Base-by-base conservation (phyloP, 2,113 vertebrate genomes). In the Leucosticte australis region DNA sequence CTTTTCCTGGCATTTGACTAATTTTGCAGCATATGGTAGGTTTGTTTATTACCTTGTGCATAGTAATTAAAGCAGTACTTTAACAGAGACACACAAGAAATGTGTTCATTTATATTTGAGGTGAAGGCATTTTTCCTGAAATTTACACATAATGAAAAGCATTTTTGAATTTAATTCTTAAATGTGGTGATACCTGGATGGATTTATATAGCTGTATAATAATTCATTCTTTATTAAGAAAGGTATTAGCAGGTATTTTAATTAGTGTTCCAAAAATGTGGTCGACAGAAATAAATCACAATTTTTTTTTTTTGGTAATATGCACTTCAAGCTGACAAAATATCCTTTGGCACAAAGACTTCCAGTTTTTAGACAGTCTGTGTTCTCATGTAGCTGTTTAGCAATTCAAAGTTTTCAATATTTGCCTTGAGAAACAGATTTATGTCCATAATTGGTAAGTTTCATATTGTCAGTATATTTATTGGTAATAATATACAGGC, bases 1-100 rank as follows among this genome's bases (percentile, higher is more conserved):
- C 47, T 97, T 94, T 96, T 88, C 68, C 82, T 97, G 96, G 96
- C 91, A 94, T 95, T 95, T 94, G 63, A 94, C 71, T 96, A 96
- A 95, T 94, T 94, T 97, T 94, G 94, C 89, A 96, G 96, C 92
- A 95, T 95, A 96, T 90, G 94, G 84, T 90, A 84, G 70, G 75
- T 90, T 96, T 95, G 87, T 96, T 96, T 91, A 88, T 96, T 87
- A 95, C 82, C 90, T 96, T 92, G 63, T 42, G 73, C 79, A 87
- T 67, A 87, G 73, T 88, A 97, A 97, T 96, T 94, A 96, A 89
- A 95, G 73, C 59, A 82, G 49, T 82, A 53, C 60, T 92, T 95
- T 94, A 96, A 94, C 64, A 96, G 76, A 96, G 90, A 68, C 90
- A 86, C 50, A 92, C n/a, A 60, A 88, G 37, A 91, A 94, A 89